Evolutionary conservation across 2,797 vertebrate species (phyloP), one percentile per base, ranked within the genome.

Genomic region (Megalops cyprinoides): DNA sequence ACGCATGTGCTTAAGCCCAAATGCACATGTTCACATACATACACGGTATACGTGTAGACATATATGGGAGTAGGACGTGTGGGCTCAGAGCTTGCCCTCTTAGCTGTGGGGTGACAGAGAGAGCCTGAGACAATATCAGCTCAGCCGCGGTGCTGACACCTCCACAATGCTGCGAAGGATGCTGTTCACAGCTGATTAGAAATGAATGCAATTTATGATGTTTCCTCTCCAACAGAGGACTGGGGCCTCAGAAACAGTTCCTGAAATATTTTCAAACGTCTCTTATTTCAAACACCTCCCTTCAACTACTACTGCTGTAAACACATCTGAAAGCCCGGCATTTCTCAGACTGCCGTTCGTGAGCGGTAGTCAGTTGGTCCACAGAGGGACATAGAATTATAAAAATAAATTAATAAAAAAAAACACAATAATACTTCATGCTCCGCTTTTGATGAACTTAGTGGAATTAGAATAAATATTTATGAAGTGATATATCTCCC

Each of bases 1-100:
- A 82, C 83, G 85, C 87, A 83, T 82, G 90, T n/a, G n/a, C n/a
- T n/a, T n/a, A n/a, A n/a, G n/a, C n/a, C n/a, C 90, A 92, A 88
- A 91, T 85, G 86, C 83, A 78, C 83, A 85, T 85, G 9, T 23
- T 25, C 10, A 28, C 48, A 49, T 48, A 60, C 58, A 39, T 34
- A 34, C 28, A n/a, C n/a, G n/a, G 86, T 82, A 78, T 82, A 85
- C 85, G 9, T 23, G 25, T 20, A 28, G 31, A 49, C 48, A 60
- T 25, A 39, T 34, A 34, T 28, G 78, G 71, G 37, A n/a, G 0
- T n/a, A 23, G n/a, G 37, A 12, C 0, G 5, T 1, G 1, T 1
- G 46, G 8, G 10, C 4, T 1, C n/a, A 34, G 46, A 79, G n/a
- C n/a, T 20, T 51, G 74, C 25, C 10, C 56, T 5, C 34, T 3